Conservation (phyloP, 1,140 invertebrate genomes). For the Ceratina australensis region DNA sequence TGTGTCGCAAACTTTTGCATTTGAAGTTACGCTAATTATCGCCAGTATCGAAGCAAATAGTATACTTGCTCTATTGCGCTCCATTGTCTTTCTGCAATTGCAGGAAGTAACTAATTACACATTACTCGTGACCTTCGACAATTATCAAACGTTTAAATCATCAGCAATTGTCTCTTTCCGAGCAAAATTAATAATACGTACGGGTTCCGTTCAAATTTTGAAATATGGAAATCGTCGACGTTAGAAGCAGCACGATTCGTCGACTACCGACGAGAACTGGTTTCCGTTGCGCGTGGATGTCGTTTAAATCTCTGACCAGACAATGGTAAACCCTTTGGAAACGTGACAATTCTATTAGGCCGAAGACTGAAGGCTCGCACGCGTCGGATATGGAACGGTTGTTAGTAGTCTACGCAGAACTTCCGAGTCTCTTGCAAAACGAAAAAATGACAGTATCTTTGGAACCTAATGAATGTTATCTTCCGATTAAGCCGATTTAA, state of each 20-base stretch:
- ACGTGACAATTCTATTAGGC: background rate
- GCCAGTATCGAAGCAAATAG: too few relatives aligned
- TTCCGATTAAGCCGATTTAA: background rate
- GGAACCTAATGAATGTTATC: background rate
- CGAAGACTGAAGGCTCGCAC: too few relatives aligned
- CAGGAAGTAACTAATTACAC: too few relatives aligned
- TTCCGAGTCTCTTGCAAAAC: background rate
- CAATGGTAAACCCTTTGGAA: background rate
- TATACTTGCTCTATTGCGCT: too few relatives aligned
- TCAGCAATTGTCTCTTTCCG: too few relatives aligned
- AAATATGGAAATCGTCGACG: background rate
- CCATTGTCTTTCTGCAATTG: too few relatives aligned
- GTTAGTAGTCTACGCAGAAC: background rate
- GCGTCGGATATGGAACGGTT: background rate
- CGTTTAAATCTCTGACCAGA: background rate
- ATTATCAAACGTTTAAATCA: too few relatives aligned
- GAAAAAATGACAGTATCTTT: background rate
- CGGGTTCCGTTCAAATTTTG: background rate
- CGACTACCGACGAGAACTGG: background rate
- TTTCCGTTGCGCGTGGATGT: background rate
- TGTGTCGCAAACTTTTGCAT: too few relatives aligned
- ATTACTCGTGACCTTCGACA: too few relatives aligned
- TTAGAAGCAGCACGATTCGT: background rate
- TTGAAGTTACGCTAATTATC: too few relatives aligned
- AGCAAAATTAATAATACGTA: background rate